Conservation (phyloP, 2,888 invertebrate species). For the Tetanocera ferruginea region DNA sequence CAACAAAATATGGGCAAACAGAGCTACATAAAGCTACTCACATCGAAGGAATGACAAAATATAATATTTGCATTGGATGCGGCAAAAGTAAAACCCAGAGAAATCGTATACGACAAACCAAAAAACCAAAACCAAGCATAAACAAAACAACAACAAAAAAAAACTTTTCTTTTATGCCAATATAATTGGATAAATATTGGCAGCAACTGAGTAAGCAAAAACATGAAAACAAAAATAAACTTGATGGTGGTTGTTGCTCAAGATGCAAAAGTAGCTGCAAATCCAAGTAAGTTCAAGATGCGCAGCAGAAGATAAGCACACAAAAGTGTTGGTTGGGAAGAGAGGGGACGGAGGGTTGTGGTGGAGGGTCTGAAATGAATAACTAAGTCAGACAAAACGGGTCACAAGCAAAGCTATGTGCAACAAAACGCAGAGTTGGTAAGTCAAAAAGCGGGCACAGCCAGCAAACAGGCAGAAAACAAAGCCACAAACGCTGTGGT, state of each 20-base stretch:
- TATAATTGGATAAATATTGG: conserved; percentile 37
- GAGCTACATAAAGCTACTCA: not conserved
- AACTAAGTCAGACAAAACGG: conserved; percentile 4
- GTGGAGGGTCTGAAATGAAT: not conserved
- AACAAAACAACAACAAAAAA: not conserved
- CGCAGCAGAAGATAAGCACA: not conserved
- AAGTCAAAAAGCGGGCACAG: no score
- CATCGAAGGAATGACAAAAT: conserved; percentile 23
- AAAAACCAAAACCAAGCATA: not conserved
- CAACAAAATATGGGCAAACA: not conserved
- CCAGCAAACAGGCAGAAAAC: no score
- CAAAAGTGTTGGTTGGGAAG: not conserved
- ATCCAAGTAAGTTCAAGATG: not conserved
- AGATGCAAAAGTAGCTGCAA: conserved; percentile 17
- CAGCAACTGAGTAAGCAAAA: not conserved
- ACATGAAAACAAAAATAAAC: not conserved
- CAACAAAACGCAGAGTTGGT: not conserved
- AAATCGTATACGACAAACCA: not conserved
- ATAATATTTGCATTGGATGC: conserved; percentile 23
- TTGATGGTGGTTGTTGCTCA: not conserved
- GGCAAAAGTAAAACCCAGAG: not conserved
- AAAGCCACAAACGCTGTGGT: no score
- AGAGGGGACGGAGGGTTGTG: no score
- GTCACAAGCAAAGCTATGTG: not conserved
- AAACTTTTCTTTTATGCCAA: conserved; percentile 21